Evolutionary conservation across 2,888 invertebrate species (phyloP), one percentile per base, ranked within the genome.

Genomic region (Drosophila parthenogenetica): DNA sequence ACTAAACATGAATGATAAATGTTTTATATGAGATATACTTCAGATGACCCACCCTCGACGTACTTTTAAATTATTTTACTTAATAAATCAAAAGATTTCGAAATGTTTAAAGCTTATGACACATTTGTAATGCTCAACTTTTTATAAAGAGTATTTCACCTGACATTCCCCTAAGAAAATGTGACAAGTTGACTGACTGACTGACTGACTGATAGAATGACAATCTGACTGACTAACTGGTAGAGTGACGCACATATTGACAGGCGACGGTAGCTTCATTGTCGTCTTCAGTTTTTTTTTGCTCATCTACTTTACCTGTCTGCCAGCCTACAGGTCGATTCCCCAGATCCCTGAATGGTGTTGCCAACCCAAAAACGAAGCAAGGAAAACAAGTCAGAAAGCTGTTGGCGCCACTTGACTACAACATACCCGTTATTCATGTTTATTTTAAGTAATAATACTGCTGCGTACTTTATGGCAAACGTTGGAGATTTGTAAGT

Each of bases 261-360:
- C 73, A 62, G 78, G 37, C 57, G 25, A 49, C 37, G 46, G 39
- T 64, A 45, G 63, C 59, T 62, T 60, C 57, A 69, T 73, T 77
- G 64, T 77, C 78, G 48, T 63, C 59, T 67, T 45, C 37, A 37
- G 42, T 17, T 37, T 29, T 66, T n/a, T n/a, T 55, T 48, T 55
- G 58, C 63, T 66, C 61, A 65, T 78, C 60, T 64, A 73, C 77
- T 73, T 57, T 25, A 73, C 77, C 75, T 75, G 68, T 32, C 49
- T 54, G 37, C n/a, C 57, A 13, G 32, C 16, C 8, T 25, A 13
- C 42, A 61, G 46, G 53, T 75, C 73, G 53, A 55, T 77, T 66
- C 73, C 77, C 68, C 17, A 57, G 40, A 45, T 46, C 54, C 39
- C 37, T 14, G n/a, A 57, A 57, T 58, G 69, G 51, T 51, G 75